Evolutionary conservation across 2,888 invertebrate genomes (phyloP).

Genomic region (Lasioglossum zephyrum): DNA sequence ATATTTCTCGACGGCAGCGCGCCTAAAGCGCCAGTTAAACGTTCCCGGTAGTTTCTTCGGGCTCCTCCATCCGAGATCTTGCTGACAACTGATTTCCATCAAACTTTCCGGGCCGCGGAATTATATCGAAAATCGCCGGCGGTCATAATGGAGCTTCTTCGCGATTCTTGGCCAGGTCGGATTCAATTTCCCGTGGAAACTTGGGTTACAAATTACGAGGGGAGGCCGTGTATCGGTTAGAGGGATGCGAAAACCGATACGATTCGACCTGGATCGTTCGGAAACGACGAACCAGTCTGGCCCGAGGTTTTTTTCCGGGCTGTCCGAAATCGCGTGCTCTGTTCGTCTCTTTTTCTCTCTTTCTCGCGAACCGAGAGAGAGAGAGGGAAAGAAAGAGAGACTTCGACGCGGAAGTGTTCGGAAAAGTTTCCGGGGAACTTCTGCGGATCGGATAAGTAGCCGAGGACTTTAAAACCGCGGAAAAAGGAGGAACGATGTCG

Average conservation of each 20-base stretch:
- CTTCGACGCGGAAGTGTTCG: background rate
- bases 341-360: background rate
- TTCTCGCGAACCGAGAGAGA: no score
- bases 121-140: slow-evolving; percentile 46
- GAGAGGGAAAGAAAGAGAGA: no score
- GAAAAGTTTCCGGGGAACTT: slow-evolving; percentile 45
- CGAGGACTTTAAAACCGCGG: slow-evolving; percentile 58
- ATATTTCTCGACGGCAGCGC: background rate
- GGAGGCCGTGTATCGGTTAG: background rate
- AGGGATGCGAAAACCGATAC: slow-evolving; percentile 13
- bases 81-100: slow-evolving; percentile 38
- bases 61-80: background rate
- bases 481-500: slow-evolving; percentile 31
- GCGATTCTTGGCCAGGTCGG: background rate
- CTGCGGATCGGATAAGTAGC: slow-evolving; percentile 46
- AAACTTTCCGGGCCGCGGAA: slow-evolving; percentile 41
- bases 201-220: slow-evolving; percentile 33
- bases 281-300: background rate
- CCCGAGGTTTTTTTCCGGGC: background rate
- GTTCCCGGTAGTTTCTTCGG: slow-evolving; percentile 25
- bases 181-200: slow-evolving; percentile 39
- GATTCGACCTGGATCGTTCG: slow-evolving; percentile 5
- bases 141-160: slow-evolving; percentile 38
- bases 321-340: background rate
- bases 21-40: slow-evolving; percentile 14